Evolutionary conservation across 2,113 vertebrate genomes (phyloP), one percentile per base, ranked within the genome.

Genomic region (Elachura formosa): DNA sequence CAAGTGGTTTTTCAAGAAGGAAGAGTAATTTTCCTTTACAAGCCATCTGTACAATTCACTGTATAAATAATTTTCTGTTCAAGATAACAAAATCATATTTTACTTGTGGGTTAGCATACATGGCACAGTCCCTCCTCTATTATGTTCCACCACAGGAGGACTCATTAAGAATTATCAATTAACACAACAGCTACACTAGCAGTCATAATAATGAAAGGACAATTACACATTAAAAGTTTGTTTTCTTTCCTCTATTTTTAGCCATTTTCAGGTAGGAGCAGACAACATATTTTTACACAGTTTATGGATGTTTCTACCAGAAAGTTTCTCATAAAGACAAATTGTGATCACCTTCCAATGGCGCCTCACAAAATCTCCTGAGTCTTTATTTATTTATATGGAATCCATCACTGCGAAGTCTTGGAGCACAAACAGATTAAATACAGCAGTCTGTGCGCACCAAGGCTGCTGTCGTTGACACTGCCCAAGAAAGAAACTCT

Each of bases 1-100:
- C 90, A 96, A 97, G 97, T 92, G 94, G 3, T 67, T 95, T 95
- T 91, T 95, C 94, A 96, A 91, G 96, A 96, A 97, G 92, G 80
- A 97, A 93, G 88, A 97, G 84, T 74, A 94, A 96, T 96, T 97
- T 95, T 76, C 88, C 72, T 91, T 90, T 73, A 95, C 51, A 94
- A 95, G 58, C 90, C 95, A 97, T 95, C 93, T 96, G 96, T 85
- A 97, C n/a, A 55, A 46, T 73, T 94, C 72, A 74, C 45, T 72
- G 67, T 52, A 43, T 92, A 96, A 96, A 95, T 89, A 93, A 90
- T 68, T 73, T 85, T 94, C 81, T 84, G 45, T 87, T 90, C 72
- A 84, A 96, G 81, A 93, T 74, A 95, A 94, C 62, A 66, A 76
- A 94, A 90, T 84, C 84, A 59, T 87, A 95, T 88, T 95, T 95